Conservation (phyloP, 1,140 invertebrate species). For the Drepana arcuata region DNA sequence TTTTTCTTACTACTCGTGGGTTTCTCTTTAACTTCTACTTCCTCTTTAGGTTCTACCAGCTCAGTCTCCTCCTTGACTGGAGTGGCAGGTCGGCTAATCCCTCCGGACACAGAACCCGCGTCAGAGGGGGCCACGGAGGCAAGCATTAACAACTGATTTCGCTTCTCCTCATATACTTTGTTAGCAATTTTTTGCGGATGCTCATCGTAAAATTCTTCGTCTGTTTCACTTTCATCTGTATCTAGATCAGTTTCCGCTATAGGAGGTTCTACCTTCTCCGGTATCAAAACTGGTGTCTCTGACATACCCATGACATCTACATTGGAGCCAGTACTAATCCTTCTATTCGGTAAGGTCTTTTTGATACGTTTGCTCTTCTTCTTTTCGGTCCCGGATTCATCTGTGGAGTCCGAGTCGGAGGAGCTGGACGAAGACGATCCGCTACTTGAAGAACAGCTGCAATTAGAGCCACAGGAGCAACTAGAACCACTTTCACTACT, state of each 20-base stretch:
- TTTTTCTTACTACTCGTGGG: slow-evolving; percentile 62
- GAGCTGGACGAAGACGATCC: slow-evolving; percentile 82
- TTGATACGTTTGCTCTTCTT: slow-evolving; percentile 45
- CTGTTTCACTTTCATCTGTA: slow-evolving; percentile 86
- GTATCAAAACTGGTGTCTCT: slow-evolving; percentile 56
- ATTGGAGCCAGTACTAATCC: slow-evolving; percentile 63
- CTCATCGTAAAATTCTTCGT: slow-evolving; percentile 90
- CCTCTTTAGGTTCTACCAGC: slow-evolving; percentile 22
- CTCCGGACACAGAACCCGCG: slow-evolving; percentile 73
- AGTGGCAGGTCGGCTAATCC: slow-evolving; percentile 74
- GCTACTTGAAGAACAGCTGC: slow-evolving; percentile 82
- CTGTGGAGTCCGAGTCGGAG: slow-evolving; percentile 69
- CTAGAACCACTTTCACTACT: slow-evolving; percentile 83
- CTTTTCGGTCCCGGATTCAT: slow-evolving; percentile 51
- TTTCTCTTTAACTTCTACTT: slow-evolving; percentile 61
- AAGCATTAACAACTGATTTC: slow-evolving; percentile 76
- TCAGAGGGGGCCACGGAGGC: slow-evolving; percentile 74
- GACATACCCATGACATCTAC: slow-evolving; percentile 70
- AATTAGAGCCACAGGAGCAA: slow-evolving; percentile 85
- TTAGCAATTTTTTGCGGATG: slow-evolving; percentile 81
- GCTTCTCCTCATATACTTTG: slow-evolving; percentile 80
- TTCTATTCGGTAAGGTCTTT: slow-evolving; percentile 49
- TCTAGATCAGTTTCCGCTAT: slow-evolving; percentile 86
- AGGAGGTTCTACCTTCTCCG: slow-evolving; percentile 65
- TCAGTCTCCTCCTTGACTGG: slow-evolving; percentile 48